phyloP scores from a whole-genome alignment of 2,888 invertebrate genomes.

The Thysanoteuthis rhombus region DNA sequence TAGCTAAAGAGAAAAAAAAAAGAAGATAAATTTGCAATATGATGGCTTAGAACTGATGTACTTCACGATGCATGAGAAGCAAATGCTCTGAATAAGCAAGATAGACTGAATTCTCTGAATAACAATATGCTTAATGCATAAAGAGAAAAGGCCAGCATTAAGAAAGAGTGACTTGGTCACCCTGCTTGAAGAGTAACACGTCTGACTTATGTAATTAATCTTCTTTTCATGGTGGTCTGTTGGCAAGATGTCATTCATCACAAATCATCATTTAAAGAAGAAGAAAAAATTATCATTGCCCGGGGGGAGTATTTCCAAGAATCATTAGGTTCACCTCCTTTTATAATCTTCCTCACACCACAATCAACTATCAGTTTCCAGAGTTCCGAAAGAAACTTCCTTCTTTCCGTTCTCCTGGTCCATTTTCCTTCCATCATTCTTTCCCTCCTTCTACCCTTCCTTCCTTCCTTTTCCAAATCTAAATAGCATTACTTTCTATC shows the following conservation, averaged over 20 bases:
- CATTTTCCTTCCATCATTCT: not conserved
- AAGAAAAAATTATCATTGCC: not conserved
- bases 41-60: too few species aligned
- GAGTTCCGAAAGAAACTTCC: not conserved
- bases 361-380: not conserved
- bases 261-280: not conserved
- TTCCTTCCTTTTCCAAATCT: not conserved
- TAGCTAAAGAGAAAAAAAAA: too few species aligned
- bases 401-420: not conserved
- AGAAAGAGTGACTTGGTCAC: not conserved
- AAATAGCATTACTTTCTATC: not conserved
- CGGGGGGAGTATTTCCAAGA: not conserved
- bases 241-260: not conserved
- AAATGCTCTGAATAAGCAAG: too few species aligned
- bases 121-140: not conserved
- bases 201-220: not conserved
- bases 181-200: not conserved
- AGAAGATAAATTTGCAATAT: too few species aligned
- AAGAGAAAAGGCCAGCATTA: not conserved
- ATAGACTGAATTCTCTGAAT: too few species aligned
- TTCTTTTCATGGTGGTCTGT: not conserved
- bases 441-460: not conserved
- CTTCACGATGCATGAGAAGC: too few species aligned
- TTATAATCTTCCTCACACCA: not conserved
- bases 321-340: not conserved